Evolutionary conservation across 2,888 invertebrate genomes (phyloP).

Genomic region (Onthophagus sagittarius): DNA sequence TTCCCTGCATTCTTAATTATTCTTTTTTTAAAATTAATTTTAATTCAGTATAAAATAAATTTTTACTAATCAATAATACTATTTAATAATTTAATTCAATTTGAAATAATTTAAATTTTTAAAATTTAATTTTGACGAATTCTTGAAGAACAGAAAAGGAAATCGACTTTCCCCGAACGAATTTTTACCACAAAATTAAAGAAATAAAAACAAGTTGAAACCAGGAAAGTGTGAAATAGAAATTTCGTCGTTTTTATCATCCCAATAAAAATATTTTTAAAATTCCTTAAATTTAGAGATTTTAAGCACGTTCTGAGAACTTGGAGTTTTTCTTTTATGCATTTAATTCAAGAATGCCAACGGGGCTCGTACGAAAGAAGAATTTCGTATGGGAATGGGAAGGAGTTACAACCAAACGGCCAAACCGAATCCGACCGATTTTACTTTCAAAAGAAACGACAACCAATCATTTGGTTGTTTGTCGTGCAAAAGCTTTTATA

Average conservation of each 20-base stretch:
- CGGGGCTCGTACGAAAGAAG: not conserved
- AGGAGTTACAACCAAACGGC: constrained; percentile 18
- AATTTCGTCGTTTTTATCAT: not conserved
- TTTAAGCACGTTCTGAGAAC: no score
- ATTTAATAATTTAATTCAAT: no score
- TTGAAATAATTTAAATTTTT: no score
- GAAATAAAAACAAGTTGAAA: not conserved
- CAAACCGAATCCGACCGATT: constrained; percentile 17
- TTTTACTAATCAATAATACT: no score
- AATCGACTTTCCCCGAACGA: not conserved
- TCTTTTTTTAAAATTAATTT: no score
- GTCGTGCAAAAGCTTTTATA: constrained; percentile 40
- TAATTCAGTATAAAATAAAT: no score
- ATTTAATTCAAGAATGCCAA: not conserved
- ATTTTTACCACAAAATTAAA: not conserved
- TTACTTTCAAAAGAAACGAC: constrained; percentile 3
- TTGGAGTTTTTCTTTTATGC: no score
- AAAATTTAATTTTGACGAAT: no score
- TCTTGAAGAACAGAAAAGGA: not conserved
- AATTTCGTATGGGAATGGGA: constrained; percentile 5
- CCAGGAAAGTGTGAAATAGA: constrained; percentile 8
- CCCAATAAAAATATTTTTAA: no score
- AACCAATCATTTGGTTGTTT: constrained; percentile 26
- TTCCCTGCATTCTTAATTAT: no score
- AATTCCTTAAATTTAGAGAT: no score